Conservation (phyloP, 1,140 invertebrate species). For the Drosophila punjabiensis region DNA sequence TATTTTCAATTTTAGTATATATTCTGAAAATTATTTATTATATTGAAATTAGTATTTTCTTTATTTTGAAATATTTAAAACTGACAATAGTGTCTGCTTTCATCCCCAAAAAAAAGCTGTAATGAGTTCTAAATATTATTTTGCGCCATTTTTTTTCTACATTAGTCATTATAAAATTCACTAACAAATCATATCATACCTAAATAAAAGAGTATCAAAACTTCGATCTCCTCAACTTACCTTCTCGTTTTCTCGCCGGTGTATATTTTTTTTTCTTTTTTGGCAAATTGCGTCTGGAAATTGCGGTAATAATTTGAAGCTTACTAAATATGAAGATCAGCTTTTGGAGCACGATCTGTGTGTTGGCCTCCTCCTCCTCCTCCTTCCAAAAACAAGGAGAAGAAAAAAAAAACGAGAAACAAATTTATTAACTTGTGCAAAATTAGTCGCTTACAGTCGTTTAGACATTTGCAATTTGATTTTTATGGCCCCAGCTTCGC, state of each 20-base stretch:
- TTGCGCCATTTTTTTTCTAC: too few species aligned
- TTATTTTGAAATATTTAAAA: neutral
- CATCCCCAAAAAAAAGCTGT: too few species aligned
- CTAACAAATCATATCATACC: neutral
- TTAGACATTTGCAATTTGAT: slow-evolving; percentile 80
- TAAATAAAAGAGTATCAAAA: neutral
- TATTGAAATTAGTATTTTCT: too few species aligned
- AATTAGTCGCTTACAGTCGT: slow-evolving; percentile 83
- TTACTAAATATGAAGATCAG: slow-evolving; percentile 83
- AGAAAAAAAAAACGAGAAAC: slow-evolving; percentile 26
- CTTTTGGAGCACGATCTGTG: slow-evolving; percentile 55
- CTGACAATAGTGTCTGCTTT: accelerated
- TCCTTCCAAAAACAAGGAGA: neutral
- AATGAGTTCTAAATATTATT: too few species aligned
- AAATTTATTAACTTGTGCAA: slow-evolving; percentile 83
- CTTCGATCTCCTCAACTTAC: too few species aligned
- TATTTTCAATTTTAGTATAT: neutral
- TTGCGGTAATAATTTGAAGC: slow-evolving; percentile 80
- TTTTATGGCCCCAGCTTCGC: slow-evolving; percentile 63
- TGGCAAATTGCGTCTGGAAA: slow-evolving; percentile 81
- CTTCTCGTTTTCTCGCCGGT: slow-evolving; percentile 13
- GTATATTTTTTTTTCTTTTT: slow-evolving; percentile 52
- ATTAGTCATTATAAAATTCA: neutral
- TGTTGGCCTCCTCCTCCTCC: slow-evolving; percentile 24
- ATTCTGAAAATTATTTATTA: neutral